These are phyloP conservation scores for Theristicus caerulescens DNA, from an alignment of 2,113 vertebrate genomes.

Conservation along the genomic window DNA sequence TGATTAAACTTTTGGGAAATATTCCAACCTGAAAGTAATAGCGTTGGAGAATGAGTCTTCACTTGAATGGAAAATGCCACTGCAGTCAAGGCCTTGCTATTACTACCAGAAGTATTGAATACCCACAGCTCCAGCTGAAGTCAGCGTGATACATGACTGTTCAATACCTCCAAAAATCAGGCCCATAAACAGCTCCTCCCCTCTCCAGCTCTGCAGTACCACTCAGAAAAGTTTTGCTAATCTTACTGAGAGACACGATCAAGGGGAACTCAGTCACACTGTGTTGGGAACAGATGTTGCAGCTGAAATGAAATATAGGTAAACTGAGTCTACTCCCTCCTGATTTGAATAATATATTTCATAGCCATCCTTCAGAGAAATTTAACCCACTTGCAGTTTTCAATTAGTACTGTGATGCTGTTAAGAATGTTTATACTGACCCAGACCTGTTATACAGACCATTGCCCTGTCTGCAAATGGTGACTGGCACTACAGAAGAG, in stretches of 20 bases:
- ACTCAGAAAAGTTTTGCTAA: not conserved
- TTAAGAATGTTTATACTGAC: not conserved
- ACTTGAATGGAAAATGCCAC: not conserved
- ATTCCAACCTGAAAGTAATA: not conserved
- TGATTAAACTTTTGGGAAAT: not conserved
- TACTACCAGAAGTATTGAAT: not conserved
- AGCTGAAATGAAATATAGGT: not conserved
- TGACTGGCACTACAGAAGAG: not conserved
- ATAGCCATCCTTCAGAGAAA: not conserved
- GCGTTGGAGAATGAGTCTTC: not conserved
- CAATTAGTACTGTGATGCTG: not conserved
- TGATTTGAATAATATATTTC: not conserved
- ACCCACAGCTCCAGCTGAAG: not conserved
- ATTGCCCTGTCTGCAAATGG: not conserved
- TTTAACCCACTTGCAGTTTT: not conserved
- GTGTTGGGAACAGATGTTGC: not conserved
- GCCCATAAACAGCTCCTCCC: not conserved
- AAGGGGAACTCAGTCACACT: not conserved
- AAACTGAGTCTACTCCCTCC: not conserved
- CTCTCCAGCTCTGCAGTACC: not conserved
- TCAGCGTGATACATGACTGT: not conserved
- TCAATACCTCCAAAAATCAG: not conserved
- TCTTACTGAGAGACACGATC: not conserved
- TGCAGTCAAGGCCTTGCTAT: not conserved
- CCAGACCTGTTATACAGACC: not conserved